phyloP scores from a whole-genome alignment of 1,140 invertebrate genomes.

The Magallana angulata region DNA sequence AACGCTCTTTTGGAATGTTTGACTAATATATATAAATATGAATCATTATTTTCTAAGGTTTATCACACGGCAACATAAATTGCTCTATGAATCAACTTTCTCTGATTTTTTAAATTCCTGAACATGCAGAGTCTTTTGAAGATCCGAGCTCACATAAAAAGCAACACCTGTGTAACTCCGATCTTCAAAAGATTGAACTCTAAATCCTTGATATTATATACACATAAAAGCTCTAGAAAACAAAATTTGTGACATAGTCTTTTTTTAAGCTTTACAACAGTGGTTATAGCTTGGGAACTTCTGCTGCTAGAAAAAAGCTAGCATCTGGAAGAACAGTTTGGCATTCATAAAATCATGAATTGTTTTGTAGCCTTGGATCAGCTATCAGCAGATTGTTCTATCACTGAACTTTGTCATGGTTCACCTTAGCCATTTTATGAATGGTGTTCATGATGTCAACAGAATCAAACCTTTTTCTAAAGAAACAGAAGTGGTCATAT shows the following conservation, averaged over 20 bases:
- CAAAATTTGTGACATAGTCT: slow-evolving; percentile 27
- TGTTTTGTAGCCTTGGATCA: slow-evolving; percentile 37
- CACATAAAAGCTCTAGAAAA: slow-evolving; percentile 28
- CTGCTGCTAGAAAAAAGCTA: slow-evolving; percentile 34
- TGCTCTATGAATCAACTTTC: slow-evolving; percentile 17
- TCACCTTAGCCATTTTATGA: slow-evolving; percentile 34
- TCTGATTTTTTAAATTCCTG: slow-evolving; percentile 11
- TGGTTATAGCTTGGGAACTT: slow-evolving; percentile 13
- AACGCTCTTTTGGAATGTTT: slow-evolving; percentile 24
- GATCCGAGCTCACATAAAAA: slow-evolving; percentile 6
- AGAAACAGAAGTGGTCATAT: slow-evolving; percentile 32
- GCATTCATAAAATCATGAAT: slow-evolving; percentile 44
- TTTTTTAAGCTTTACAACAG: slow-evolving; percentile 35
- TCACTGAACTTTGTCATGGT: slow-evolving; percentile 28
- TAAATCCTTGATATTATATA: slow-evolving; percentile 34
- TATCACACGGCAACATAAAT: slow-evolving; percentile 8
- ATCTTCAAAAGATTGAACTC: not conserved
- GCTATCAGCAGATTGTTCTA: slow-evolving; percentile 49
- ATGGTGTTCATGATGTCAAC: slow-evolving; percentile 37
- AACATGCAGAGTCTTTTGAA: slow-evolving; percentile 21
- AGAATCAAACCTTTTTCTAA: slow-evolving; percentile 30
- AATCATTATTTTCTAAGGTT: not conserved
- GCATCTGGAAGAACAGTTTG: slow-evolving; percentile 50
- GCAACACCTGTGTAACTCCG: not conserved
- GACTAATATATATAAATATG: slow-evolving; percentile 17